Evolutionary conservation across 2,797 vertebrate species (phyloP).

Genomic region (Muscicapa comitata): DNA sequence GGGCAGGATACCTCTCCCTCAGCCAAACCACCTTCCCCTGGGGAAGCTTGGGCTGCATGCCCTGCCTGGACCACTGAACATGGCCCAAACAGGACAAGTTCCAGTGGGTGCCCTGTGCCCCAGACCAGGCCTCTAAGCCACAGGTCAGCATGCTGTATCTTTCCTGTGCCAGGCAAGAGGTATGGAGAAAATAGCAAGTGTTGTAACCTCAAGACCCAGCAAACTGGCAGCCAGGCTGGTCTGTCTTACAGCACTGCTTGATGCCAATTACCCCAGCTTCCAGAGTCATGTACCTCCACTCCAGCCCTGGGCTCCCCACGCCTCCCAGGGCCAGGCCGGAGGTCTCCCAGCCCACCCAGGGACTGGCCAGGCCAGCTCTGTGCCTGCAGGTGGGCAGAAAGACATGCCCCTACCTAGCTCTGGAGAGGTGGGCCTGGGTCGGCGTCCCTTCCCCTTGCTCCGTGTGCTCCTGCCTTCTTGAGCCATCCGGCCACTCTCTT

Average conservation of each 20-base stretch:
- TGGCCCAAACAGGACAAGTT: not conserved
- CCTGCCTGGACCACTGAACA: not conserved
- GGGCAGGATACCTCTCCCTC: not conserved
- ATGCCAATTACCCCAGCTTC: not conserved
- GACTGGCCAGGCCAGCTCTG: not conserved
- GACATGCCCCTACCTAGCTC: slow-evolving; percentile 83
- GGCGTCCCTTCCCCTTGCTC: slow-evolving; percentile 86
- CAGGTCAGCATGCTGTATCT: not conserved
- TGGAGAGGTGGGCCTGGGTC: slow-evolving; percentile 87
- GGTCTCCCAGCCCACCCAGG: not conserved
- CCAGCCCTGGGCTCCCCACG: accelerated
- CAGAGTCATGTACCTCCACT: accelerated
- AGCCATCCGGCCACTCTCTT: slow-evolving; percentile 68
- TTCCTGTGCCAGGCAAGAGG: not conserved
- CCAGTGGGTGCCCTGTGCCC: not conserved
- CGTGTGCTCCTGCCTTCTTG: slow-evolving; percentile 70
- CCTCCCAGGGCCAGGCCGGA: not conserved
- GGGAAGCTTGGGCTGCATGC: not conserved
- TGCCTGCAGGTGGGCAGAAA: not conserved
- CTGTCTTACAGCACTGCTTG: not conserved
- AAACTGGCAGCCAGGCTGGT: not conserved
- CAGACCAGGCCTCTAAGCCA: not conserved
- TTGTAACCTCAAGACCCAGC: not conserved
- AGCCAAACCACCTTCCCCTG: not conserved
- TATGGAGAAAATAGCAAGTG: accelerated